Evolutionary conservation across 2,113 vertebrate genomes (phyloP).

Genomic region (Spermophilus dauricus): DNA sequence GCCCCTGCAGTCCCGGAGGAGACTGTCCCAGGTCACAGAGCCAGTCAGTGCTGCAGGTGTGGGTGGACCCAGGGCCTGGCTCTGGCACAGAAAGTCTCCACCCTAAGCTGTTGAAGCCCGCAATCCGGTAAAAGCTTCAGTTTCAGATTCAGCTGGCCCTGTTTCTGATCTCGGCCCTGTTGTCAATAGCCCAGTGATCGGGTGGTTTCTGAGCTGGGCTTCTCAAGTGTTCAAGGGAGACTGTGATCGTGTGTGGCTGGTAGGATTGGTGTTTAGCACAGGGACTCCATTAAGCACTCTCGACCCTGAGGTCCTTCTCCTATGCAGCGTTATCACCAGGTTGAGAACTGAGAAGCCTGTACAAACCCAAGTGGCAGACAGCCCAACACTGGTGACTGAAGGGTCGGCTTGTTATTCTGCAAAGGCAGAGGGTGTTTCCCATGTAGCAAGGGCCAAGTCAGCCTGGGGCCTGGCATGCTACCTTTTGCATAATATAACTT

Average conservation of each 20-base stretch:
- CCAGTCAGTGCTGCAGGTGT: not conserved
- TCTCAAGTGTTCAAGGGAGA: conserved; percentile 17
- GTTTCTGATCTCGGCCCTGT: conserved; percentile 40
- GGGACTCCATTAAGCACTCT: not conserved
- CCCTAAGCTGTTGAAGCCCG: not conserved
- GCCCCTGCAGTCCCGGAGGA: not conserved
- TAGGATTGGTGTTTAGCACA: not conserved
- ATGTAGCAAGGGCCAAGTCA: not conserved
- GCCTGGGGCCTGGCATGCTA: conserved; percentile 25
- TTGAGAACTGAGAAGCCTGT: conserved; percentile 11
- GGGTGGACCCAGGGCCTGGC: not conserved
- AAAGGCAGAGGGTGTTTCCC: conserved; percentile 46
- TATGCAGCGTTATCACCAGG: not conserved
- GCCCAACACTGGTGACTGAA: not conserved
- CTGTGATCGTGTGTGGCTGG: not conserved
- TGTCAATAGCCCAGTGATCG: not conserved
- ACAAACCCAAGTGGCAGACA: conserved; percentile 15
- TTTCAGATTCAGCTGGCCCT: conserved; percentile 4
- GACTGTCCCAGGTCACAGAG: not conserved
- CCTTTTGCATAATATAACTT: conserved; percentile 16
- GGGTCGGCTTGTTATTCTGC: conserved; percentile 61
- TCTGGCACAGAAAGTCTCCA: not conserved
- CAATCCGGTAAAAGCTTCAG: not conserved
- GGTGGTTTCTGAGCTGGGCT: not conserved
- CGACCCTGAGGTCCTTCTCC: not conserved